Base-by-base conservation (phyloP, 2,888 invertebrate species). In the Leucophora obtusa region DNA sequence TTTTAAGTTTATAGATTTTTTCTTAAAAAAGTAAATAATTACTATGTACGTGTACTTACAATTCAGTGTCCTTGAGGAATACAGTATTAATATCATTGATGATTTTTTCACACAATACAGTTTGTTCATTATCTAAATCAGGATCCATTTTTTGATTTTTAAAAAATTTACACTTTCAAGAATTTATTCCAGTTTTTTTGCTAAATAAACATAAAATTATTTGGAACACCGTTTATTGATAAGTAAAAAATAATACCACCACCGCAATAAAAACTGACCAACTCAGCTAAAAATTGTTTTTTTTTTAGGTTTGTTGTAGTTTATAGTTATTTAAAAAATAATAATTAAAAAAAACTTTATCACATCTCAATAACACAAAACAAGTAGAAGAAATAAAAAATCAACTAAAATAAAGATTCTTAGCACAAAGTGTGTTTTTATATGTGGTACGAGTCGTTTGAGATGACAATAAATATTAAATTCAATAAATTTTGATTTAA, bases 91-190 rank as follows among this genome's bases (percentile, higher is more conserved):
- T 92, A 86, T 96, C 96, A 84, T 93, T 93, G 82, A 96, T 92
- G 86, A 97, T 96, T 92, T 94, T 95, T 89, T 96, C 95, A 76
- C 94, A 95, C 82, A 96, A 92, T 70, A 95, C 94, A 89, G 93
- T 93, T 86, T 93, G 93, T 87, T 95, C 94, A 86, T 89, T 89
- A 73, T 87, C 94, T 15, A 83, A 47, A 73, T 82, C 79, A 18
- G 54, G 17, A 66, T 75, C 62, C 66, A 71, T 75, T 63, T 75
- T 71, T 47, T 15, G 38, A 35, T 18, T 47, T 38, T 43, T 18
- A n/a, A n/a, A 2, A 11, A 24, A 47, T 28, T 51, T 58, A 10
- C 21, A 51, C 15, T 51, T 38, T 54, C 47, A 28, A 38, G 4
- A 24, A 21, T 24, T 11, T 68, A n/a, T 24, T 38, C 43, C 10